These are phyloP conservation scores for Sinodicranocentrus sp. DNA, from an alignment of 2,888 invertebrate genomes.

Conservation along the genomic window DNA sequence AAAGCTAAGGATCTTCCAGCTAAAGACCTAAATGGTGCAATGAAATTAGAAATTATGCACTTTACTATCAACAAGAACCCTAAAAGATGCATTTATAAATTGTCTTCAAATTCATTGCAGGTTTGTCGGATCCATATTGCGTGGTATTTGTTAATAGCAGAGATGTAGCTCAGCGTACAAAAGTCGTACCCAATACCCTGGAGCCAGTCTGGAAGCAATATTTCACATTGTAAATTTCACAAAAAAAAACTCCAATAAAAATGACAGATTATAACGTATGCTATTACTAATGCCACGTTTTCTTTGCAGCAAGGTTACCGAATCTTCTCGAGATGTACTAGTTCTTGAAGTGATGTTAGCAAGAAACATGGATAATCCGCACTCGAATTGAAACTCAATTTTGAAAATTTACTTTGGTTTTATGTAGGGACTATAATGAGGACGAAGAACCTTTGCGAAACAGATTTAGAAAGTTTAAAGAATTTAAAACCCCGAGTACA, in stretches of 20 bases:
- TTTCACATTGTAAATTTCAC: conserved; percentile 59
- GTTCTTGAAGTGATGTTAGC: conserved; percentile 63
- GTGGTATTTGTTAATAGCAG: conserved; percentile 57
- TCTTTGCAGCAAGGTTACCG: conserved; percentile 59
- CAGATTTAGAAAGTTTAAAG: conserved; percentile 43
- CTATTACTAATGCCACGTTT: not conserved
- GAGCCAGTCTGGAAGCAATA: conserved; percentile 66
- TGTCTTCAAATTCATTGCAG: not conserved
- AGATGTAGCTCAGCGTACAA: conserved; percentile 60
- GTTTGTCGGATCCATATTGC: conserved; percentile 65
- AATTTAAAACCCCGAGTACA: conserved; percentile 48
- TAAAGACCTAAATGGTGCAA: conserved; percentile 61
- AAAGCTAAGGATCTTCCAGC: conserved; percentile 64
- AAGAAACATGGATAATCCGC: no score
- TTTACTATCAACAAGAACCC: no score
- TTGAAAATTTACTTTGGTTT: not conserved
- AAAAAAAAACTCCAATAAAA: no score
- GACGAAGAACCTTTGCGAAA: conserved; percentile 59
- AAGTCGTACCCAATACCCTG: conserved; percentile 36
- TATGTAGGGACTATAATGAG: conserved; percentile 62
- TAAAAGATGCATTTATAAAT: not conserved
- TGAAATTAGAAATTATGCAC: not conserved
- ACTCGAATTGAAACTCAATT: no score
- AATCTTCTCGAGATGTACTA: conserved; percentile 42
- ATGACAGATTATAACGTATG: not conserved